A percentile compares a stretch with the other conserved stretches of the same genome.
These are phyloP conservation scores for Triplophysa bombifrons DNA, from an alignment of 2,797 vertebrate genomes.

Conservation along the genomic window DNA sequence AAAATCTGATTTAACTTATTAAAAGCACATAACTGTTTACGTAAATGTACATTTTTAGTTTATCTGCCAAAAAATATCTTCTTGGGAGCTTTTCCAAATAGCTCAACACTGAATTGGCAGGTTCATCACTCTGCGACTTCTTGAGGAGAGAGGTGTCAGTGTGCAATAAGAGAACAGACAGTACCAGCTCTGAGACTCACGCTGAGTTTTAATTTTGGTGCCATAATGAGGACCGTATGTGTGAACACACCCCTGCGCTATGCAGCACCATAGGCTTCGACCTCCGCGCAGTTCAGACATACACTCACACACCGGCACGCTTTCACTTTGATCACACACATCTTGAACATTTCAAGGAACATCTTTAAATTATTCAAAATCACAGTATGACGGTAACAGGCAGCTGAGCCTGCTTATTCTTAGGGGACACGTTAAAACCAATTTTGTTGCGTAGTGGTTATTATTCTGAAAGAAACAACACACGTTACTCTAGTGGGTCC, in stretches of 20 bases:
- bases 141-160: conserved; percentile 55
- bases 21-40: background rate
- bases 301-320: conserved; percentile 25
- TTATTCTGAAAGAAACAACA: conserved; percentile 9
- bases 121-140: conserved; percentile 36
- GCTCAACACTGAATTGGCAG: conserved; percentile 27
- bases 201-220: conserved; percentile 58
- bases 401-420: background rate
- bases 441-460: conserved; percentile 22
- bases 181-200: conserved; percentile 49
- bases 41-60: background rate
- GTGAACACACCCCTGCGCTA: conserved; percentile 52
- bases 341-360: conserved; percentile 43
- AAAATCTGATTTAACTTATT: background rate
- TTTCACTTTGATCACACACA: conserved; percentile 29
- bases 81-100: conserved; percentile 24
- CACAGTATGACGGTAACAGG: background rate
- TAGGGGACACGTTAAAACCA: conserved; percentile 8
- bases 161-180: conserved; percentile 56
- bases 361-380: conserved; percentile 7
- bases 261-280: conserved; percentile 35
- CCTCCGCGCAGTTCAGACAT: conserved; percentile 40
- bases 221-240: conserved; percentile 60
- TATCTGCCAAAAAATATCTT: background rate
- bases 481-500: background rate